A percentile compares a stretch with the other conserved stretches of the same genome.
These are phyloP conservation scores for Lasioglossum zephyrum DNA, from an alignment of 2,888 invertebrate species.

Conservation along the genomic window DNA sequence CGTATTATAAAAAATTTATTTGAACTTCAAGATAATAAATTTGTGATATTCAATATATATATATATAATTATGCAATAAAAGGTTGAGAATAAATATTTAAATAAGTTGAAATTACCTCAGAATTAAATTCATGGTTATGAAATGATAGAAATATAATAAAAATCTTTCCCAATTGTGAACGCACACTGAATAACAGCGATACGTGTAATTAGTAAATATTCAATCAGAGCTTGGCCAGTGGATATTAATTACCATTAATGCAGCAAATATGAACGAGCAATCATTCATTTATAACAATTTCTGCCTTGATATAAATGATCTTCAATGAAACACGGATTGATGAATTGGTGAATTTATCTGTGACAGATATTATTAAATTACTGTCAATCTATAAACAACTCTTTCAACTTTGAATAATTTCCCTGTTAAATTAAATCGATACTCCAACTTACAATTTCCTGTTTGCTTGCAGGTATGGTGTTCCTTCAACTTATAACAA, in stretches of 20 bases:
- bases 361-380: not conserved
- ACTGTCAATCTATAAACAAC: not conserved
- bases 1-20: no score
- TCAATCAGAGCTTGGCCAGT: not conserved
- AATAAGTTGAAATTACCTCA: no score
- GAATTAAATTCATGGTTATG: no score
- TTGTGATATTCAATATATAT: no score
- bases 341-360: not conserved
- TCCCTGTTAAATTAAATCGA: not conserved
- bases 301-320: not conserved
- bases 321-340: not conserved
- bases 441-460: not conserved
- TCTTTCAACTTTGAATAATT: no score
- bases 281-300: not conserved
- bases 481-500: not conserved
- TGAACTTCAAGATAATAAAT: no score
- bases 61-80: no score
- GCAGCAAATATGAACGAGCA: not conserved
- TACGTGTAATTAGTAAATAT: not conserved
- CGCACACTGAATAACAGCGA: not conserved
- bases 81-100: no score
- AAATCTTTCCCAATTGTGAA: not conserved
- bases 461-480: not conserved
- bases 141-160: no score
- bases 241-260: not conserved